Evolutionary conservation across 2,797 vertebrate genomes (phyloP), one percentile per base, ranked within the genome.

Genomic region (Macroramphosus scolopax): DNA sequence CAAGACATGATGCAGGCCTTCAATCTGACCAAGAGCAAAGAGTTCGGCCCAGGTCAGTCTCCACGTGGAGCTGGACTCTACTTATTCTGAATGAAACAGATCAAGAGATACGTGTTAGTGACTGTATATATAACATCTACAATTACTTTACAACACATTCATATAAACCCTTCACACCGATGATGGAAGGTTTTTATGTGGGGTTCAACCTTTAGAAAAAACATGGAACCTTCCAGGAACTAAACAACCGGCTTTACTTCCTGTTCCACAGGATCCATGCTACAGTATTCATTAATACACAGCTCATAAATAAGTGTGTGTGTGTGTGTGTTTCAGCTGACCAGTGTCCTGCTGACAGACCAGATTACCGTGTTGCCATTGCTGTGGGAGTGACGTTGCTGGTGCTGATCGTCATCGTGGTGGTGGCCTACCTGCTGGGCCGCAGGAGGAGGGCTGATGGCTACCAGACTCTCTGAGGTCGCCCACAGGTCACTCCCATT

Each of bases 381-480:
- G 85, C 81, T 0, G 89, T 96, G 8, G 92, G 90, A 0, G 51
- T 96, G 8, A 74, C 90, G 1, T 77, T 93, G 5, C 69, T 92
- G 12, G 63, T 93, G 51, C 91, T 96, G 42, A 88, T 96, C 8
- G 0, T 89, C 29, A 66, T 94, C 1, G 92, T 94, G 53, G 35
- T 95, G 5, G n/a, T 90, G 5, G 90, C 72, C 17, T 93, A 93
- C 64, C 29, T 91, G 1, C 10, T 94, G 18, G 69, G 87, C 29
- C 84, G 91, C 34, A 81, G 22, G 39, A 82, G 4, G 53, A 88
- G 82, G 49, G 66, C 66, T 0, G 39, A 72, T 0, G 82, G 91
- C 1, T 96, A 96, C 82, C 92, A 95, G 83, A 53, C 90, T 3
- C 87, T 96, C 44, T 96, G 65, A 92, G 13, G 13, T 46, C 12